Evolutionary conservation across 2,797 vertebrate genomes (phyloP).

Genomic region (Hylomyscus alleni): DNA sequence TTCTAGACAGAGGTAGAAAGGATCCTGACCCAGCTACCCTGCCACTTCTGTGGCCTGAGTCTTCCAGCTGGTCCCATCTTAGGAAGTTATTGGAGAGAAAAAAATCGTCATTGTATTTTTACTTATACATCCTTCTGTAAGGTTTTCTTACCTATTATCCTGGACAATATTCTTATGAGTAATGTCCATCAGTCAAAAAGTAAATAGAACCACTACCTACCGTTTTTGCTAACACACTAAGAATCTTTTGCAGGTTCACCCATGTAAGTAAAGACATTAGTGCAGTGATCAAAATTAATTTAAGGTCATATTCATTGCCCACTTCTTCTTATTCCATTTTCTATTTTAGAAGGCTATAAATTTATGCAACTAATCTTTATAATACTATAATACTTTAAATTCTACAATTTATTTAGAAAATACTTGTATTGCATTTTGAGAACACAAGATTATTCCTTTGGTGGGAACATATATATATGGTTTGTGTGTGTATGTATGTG

Average conservation of each 20-base stretch:
- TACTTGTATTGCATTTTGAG: background rate
- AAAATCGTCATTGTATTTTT: background rate
- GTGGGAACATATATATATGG: background rate
- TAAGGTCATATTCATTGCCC: background rate
- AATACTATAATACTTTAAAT: slow-evolving; percentile 22
- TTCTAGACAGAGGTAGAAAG: no score
- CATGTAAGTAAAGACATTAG: slow-evolving; percentile 28
- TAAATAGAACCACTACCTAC: background rate
- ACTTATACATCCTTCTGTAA: background rate
- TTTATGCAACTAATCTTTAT: background rate
- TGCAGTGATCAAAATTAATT: background rate
- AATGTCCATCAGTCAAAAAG: background rate
- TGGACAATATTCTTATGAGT: background rate
- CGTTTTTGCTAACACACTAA: background rate
- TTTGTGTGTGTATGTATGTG: no score
- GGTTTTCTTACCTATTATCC: background rate
- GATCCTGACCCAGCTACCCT: no score
- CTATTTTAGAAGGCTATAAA: background rate
- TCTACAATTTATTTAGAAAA: background rate
- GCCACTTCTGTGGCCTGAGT: no score
- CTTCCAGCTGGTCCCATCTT: no score
- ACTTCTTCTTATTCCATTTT: background rate
- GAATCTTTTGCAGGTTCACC: background rate
- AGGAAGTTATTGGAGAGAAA: no score
- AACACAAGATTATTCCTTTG: background rate